Evolutionary conservation across 2,113 vertebrate genomes (phyloP).

Genomic region (Bubo blakistoni): DNA sequence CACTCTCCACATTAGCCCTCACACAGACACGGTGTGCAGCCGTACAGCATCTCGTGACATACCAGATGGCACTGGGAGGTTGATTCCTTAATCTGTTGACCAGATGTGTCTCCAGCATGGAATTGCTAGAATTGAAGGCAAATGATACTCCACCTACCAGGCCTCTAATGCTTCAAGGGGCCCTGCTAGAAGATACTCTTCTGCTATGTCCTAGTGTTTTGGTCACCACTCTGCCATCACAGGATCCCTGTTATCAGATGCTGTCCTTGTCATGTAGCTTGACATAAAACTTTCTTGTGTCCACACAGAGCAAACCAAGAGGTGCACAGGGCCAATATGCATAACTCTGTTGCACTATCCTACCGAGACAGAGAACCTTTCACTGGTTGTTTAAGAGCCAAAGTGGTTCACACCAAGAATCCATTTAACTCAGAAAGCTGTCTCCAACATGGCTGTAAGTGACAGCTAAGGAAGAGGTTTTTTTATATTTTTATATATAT

Average conservation of each 20-base stretch:
- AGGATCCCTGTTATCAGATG: background rate
- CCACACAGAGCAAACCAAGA: background rate
- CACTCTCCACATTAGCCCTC: background rate
- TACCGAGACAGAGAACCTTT: background rate
- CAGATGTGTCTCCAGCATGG: background rate
- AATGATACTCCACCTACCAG: background rate
- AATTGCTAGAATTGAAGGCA: background rate
- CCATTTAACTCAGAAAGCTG: background rate
- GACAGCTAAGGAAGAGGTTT: background rate
- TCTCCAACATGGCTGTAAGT: background rate
- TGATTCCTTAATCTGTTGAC: conserved; percentile 14
- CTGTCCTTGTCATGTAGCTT: background rate
- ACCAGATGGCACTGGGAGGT: background rate
- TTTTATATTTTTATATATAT: background rate
- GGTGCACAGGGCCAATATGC: background rate
- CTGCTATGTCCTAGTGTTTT: background rate
- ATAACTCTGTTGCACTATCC: background rate
- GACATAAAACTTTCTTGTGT: background rate
- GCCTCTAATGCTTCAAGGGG: background rate
- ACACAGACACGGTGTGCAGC: background rate
- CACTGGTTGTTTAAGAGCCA: background rate
- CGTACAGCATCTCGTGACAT: background rate
- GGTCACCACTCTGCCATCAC: background rate
- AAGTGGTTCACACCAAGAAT: background rate
- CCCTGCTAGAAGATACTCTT: background rate